Base-by-base conservation (phyloP, 1,140 invertebrate genomes). In the Meteorus sp. region DNA sequence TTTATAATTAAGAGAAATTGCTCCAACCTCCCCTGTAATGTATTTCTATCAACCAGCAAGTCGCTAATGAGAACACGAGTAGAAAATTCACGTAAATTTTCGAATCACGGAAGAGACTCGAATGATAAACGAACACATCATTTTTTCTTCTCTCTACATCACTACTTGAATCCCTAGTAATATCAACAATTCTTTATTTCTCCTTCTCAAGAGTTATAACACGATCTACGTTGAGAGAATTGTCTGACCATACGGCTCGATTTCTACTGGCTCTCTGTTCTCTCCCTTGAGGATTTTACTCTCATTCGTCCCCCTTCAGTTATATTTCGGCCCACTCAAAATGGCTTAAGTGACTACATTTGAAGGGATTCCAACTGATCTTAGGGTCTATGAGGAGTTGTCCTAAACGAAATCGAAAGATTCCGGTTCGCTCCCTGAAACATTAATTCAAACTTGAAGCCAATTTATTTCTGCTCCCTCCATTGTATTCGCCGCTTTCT, bases 331-430 rank as follows among this genome's bases (percentile, higher is more conserved):
- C n/a, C n/a, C n/a, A n/a, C n/a, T n/a, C n/a, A n/a, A n/a, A 39
- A 39, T 15, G 35, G 35, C 35, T 39, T 39, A 39, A 39, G 35
- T 39, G 35, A 39, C 35, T 39, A 39, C 35, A 13, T 13, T 39
- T 39, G 8, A 11, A 39, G 35, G 35, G 35, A 39, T 39, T 39
- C 35, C 3, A 39, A 13, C 8, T 39, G 35, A 39, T 3, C 35
- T 15, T 39, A 4, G 13, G 13, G 8, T 9, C 4, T 9, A 29
- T 9, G 9, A 29, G 27, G 27, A 4, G 4, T 29, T 9, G 27
- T 29, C 35, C 35, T 13, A n/a, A 39, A 13, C 8, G 13, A 39
- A 5, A 39, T 39, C 15, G 35, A 39, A 39, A 39, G 35, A 8
- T 29, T 9, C 27, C n/a, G n/a, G 27, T 29, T 9, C 4, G 4